Conservation (phyloP, 2,113 vertebrate species). For the Cololabis saira region DNA sequence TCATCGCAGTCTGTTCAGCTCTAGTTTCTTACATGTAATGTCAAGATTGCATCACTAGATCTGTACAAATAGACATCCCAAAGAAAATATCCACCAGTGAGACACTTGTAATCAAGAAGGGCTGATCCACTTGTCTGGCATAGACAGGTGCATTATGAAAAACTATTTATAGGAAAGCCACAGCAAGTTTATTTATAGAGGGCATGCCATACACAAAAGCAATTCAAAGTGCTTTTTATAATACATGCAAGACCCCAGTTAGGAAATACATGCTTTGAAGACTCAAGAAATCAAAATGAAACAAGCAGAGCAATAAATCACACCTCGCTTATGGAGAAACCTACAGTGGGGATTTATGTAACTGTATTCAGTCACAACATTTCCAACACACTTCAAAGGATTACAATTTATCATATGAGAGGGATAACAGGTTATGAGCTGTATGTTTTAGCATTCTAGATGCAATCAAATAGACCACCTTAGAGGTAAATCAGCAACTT, state of each 20-base stretch:
- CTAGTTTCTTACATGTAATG: not conserved
- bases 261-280: not conserved
- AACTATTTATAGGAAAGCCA: slow-evolving; percentile 44
- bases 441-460: no score
- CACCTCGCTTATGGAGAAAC: not conserved
- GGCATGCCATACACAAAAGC: slow-evolving; percentile 19
- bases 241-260: not conserved
- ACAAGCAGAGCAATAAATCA: not conserved
- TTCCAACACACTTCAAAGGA: no score
- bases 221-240: slow-evolving; percentile 15
- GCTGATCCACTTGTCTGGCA: slow-evolving; percentile 37
- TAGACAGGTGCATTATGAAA: slow-evolving; percentile 43
- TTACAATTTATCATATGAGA: no score
- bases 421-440: no score
- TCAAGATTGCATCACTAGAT: no score
- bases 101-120: slow-evolving; percentile 22
- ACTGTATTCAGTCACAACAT: no score
- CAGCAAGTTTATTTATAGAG: slow-evolving; percentile 44
- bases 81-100: slow-evolving; percentile 21
- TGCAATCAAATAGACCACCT: no score
- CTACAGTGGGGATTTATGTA: no score
- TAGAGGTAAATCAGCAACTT: no score
- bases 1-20: not conserved
- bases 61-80: not conserved
- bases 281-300: not conserved